Evolutionary conservation across 2,797 vertebrate species (phyloP).

Genomic region (Rallus crepitans): DNA sequence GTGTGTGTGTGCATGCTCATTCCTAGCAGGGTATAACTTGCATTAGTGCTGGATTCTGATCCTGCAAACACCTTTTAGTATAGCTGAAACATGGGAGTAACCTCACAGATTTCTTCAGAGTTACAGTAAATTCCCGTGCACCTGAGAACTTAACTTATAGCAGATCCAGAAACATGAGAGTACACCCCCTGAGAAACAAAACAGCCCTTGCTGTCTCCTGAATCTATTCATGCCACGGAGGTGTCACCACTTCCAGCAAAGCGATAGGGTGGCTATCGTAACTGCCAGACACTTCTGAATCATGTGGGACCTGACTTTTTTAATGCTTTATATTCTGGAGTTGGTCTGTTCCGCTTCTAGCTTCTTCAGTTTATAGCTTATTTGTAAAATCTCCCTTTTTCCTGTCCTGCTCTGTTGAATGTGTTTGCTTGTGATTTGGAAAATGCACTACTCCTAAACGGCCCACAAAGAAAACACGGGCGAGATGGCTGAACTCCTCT

Average conservation of each 20-base stretch:
- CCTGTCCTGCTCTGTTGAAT: background rate
- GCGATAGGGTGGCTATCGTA: background rate
- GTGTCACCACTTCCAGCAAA: background rate
- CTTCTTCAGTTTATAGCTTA: background rate
- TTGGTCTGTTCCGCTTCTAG: background rate
- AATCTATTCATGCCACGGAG: background rate
- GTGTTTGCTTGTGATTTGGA: background rate
- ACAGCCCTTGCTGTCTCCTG: background rate
- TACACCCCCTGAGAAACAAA: background rate
- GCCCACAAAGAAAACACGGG: background rate
- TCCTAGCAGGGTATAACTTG: background rate
- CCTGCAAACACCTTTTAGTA: background rate
- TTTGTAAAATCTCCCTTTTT: background rate
- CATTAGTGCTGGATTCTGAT: background rate
- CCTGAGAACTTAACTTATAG: background rate
- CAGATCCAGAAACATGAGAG: background rate
- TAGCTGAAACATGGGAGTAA: background rate
- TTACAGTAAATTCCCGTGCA: background rate
- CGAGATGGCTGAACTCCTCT: background rate
- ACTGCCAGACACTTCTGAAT: background rate
- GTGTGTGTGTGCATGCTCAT: background rate
- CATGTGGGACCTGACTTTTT: background rate
- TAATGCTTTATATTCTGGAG: background rate
- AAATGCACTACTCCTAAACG: accelerated
- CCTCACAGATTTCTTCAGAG: background rate